phyloP scores from a whole-genome alignment of 2,888 invertebrate genomes.

The Digitonthophagus gazella region DNA sequence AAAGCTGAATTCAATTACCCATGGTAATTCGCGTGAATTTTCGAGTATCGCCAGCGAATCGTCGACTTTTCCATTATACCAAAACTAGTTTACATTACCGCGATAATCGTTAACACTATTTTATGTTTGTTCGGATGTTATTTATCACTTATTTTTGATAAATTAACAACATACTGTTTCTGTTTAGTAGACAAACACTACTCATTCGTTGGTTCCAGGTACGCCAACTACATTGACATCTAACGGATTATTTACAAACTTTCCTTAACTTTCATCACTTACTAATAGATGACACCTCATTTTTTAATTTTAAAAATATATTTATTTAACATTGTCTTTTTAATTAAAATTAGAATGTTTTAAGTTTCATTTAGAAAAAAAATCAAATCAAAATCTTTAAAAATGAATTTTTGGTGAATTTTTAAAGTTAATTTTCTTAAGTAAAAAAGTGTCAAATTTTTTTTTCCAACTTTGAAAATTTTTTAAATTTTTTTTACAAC shows the following conservation, averaged over 20 bases:
- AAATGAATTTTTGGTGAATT: too few species aligned
- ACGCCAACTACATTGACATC: constrained; percentile 4
- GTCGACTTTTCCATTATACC: constrained; percentile 29
- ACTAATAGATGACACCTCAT: neutral
- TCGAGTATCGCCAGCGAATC: constrained; percentile 31
- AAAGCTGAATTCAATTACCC: constrained; percentile 43
- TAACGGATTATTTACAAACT: neutral
- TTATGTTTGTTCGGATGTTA: neutral
- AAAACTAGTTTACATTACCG: neutral
- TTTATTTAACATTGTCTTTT: too few species aligned
- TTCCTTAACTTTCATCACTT: neutral
- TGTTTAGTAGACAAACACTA: constrained; percentile 12
- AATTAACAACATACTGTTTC: constrained; percentile 12
- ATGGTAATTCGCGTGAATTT: constrained; percentile 42
- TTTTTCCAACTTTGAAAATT: too few species aligned
- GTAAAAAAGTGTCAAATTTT: too few species aligned
- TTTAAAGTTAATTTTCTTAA: too few species aligned
- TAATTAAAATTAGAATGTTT: too few species aligned
- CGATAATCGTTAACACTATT: neutral
- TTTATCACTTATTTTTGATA: constrained; percentile 1
- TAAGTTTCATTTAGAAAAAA: too few species aligned
- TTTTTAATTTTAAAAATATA: too few species aligned
- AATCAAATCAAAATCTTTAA: too few species aligned
- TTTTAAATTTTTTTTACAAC: too few species aligned
- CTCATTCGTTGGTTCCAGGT: neutral